Conservation (phyloP, 2,888 invertebrate genomes). For the Hecatera dysodea region DNA sequence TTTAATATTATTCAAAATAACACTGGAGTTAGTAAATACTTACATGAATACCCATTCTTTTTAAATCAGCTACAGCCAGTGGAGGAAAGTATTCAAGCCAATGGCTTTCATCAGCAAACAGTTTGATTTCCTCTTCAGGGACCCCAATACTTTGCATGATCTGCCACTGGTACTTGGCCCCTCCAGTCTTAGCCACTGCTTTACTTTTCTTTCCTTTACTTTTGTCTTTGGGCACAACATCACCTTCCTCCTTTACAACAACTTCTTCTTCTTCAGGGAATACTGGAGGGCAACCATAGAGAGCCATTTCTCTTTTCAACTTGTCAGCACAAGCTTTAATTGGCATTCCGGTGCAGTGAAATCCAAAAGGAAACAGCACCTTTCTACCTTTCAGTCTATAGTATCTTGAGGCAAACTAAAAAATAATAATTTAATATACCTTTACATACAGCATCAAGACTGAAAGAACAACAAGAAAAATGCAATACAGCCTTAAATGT, state of each 20-base stretch:
- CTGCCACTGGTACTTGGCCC: constrained; percentile 99
- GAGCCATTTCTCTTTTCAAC: constrained; percentile 97
- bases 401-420: constrained; percentile 97
- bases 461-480: not conserved
- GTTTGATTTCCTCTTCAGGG: constrained; percentile 96
- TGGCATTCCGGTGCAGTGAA: constrained; percentile 99
- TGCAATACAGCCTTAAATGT: not conserved
- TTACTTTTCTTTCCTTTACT: constrained; percentile 98
- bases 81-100: constrained; percentile 99
- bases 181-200: constrained; percentile 97
- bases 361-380: constrained; percentile 98
- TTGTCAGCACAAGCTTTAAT: constrained; percentile 99
- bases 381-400: constrained; percentile 97
- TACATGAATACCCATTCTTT: constrained; percentile 97
- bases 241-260: constrained; percentile 88
- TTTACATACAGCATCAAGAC: not conserved
- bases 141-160: constrained; percentile 99
- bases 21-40: constrained; percentile 68
- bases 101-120: constrained; percentile 97
- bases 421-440: not conserved
- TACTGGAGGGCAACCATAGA: constrained; percentile 97
- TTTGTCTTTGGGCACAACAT: constrained; percentile 92
- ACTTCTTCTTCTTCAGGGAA: constrained; percentile 93
- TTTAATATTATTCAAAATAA: not conserved
- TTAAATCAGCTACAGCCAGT: constrained; percentile 95